phyloP scores from a whole-genome alignment of 2,797 vertebrate species.

The Sebastes elongatus region DNA sequence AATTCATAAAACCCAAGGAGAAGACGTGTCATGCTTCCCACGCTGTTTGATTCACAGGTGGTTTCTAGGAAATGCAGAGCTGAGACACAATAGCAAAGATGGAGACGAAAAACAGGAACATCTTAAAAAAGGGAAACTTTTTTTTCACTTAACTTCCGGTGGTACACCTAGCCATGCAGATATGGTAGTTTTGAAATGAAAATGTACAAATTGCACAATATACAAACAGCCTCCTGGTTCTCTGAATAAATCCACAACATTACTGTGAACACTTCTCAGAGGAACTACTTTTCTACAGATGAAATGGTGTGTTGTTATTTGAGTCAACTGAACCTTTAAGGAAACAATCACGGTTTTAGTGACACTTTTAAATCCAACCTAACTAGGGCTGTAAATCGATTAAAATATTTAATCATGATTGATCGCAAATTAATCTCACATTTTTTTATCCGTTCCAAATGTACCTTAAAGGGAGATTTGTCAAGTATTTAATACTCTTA shows the following conservation, averaged over 20 bases:
- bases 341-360: too few species aligned
- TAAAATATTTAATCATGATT: too few species aligned
- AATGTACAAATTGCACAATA: too few species aligned
- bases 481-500: too few species aligned
- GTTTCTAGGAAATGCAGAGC: background rate
- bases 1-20: background rate
- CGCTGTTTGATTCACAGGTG: background rate
- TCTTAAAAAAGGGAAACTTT: background rate
- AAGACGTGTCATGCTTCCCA: too few species aligned
- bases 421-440: too few species aligned
- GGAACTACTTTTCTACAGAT: background rate
- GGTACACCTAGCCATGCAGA: background rate
- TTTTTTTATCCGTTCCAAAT: too few species aligned
- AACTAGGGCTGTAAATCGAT: too few species aligned
- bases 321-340: too few species aligned
- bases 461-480: too few species aligned
- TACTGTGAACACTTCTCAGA: background rate
- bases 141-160: background rate
- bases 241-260: background rate
- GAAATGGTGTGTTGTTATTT: too few species aligned
- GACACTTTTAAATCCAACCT: too few species aligned
- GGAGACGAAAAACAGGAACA: background rate
- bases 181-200: background rate
- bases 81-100: background rate
- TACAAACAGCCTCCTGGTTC: background rate